These are phyloP conservation scores for Drosophila dives DNA, from an alignment of 2,888 invertebrate genomes.

Conservation along the genomic window DNA sequence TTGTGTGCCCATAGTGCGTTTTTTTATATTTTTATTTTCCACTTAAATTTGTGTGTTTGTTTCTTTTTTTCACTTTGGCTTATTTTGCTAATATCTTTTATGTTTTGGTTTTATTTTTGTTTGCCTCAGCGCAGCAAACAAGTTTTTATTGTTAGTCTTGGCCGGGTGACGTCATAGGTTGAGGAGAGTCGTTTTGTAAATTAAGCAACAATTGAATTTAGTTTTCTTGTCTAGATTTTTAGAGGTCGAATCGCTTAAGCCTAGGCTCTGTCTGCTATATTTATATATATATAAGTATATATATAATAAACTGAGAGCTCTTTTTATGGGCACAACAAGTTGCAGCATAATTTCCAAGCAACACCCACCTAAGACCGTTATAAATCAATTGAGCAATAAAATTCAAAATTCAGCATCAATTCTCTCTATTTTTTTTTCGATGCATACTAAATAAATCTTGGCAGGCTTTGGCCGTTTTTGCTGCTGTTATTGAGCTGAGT, in stretches of 20 bases:
- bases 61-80: slow-evolving; percentile 9
- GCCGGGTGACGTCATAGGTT: slow-evolving; percentile 65
- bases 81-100: slow-evolving; percentile 32
- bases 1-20: slow-evolving; percentile 32
- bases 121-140: slow-evolving; percentile 61
- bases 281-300: neutral
- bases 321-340: slow-evolving; percentile 49
- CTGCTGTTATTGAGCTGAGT: slow-evolving; percentile 40
- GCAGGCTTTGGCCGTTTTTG: slow-evolving; percentile 19
- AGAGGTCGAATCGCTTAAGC: slow-evolving; percentile 64
- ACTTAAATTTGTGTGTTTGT: slow-evolving; percentile 30
- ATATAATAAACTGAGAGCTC: slow-evolving; percentile 19
- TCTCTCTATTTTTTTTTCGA: slow-evolving; percentile 9
- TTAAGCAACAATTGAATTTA: slow-evolving; percentile 70
- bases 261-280: slow-evolving; percentile 19
- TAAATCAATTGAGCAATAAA: slow-evolving; percentile 73
- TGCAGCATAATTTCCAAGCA: slow-evolving; percentile 32
- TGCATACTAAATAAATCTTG: slow-evolving; percentile 37
- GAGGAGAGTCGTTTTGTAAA: slow-evolving; percentile 30
- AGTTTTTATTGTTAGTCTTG: slow-evolving; percentile 71
- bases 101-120: slow-evolving; percentile 25
- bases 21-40: slow-evolving; percentile 62
- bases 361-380: slow-evolving; percentile 68
- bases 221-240: slow-evolving; percentile 58
- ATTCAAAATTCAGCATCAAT: slow-evolving; percentile 42